These are phyloP conservation scores for Drosophila chauvacae DNA, from an alignment of 1,140 invertebrate species.

Conservation along the genomic window DNA sequence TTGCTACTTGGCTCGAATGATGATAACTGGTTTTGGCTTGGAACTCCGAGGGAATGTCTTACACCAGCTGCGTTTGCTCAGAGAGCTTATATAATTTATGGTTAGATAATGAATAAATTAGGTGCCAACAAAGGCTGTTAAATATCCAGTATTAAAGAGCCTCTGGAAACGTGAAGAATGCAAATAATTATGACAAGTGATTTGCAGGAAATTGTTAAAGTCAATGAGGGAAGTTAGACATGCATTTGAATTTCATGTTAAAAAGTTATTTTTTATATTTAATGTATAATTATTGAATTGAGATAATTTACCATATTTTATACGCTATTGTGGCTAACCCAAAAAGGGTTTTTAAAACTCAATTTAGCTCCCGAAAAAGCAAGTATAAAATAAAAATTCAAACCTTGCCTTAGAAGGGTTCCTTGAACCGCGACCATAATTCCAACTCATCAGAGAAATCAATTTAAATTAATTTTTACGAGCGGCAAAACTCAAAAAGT, in stretches of 20 bases:
- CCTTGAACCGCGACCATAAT: slow-evolving; percentile 22
- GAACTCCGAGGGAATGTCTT: slow-evolving; percentile 17
- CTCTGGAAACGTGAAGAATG: neutral
- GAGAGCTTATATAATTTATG: slow-evolving; percentile 45
- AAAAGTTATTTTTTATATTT: too few relatives aligned
- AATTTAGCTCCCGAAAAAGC: slow-evolving; percentile 1
- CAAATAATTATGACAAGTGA: slow-evolving; percentile 20
- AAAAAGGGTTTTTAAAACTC: neutral
- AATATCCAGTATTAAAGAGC: slow-evolving; percentile 16
- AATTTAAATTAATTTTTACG: slow-evolving; percentile 80
- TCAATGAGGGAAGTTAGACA: neutral
- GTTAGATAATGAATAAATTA: slow-evolving; percentile 48
- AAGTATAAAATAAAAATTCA: neutral
- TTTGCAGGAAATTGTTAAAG: neutral
- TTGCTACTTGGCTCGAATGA: slow-evolving; percentile 5
- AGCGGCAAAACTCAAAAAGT: slow-evolving; percentile 54
- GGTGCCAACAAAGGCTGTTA: slow-evolving; percentile 26
- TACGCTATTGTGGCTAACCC: neutral
- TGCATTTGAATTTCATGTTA: too few relatives aligned
- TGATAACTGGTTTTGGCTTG: slow-evolving; percentile 43
- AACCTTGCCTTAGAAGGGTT: neutral
- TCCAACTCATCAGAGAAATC: slow-evolving; percentile 45
- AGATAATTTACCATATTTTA: neutral
- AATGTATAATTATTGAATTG: too few relatives aligned
- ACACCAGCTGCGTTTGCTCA: slow-evolving; percentile 42